phyloP scores from a whole-genome alignment of 2,797 vertebrate species.

The Urocyon cinereoargenteus region DNA sequence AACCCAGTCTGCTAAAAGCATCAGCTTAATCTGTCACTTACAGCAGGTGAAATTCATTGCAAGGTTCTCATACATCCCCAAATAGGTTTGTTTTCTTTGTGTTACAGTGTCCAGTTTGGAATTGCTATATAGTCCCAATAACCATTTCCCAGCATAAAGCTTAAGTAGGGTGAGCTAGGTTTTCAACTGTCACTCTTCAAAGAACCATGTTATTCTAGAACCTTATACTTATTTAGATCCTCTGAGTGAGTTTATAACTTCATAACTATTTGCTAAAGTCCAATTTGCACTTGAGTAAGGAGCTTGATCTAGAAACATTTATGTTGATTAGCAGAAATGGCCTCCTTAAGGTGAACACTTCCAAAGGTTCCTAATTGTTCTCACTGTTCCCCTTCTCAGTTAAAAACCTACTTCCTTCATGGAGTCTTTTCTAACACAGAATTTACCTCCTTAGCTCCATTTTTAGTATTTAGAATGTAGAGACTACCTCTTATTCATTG shows the following conservation, averaged over 20 bases:
- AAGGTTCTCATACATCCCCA: constrained; percentile 72
- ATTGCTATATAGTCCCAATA: constrained; percentile 73
- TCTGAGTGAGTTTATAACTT: background rate
- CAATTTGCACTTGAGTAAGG: background rate
- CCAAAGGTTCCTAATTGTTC: background rate
- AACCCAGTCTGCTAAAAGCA: constrained; percentile 80
- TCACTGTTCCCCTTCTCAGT: background rate
- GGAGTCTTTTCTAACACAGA: background rate
- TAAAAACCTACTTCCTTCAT: background rate
- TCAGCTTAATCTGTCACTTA: constrained; percentile 80
- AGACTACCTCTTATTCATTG: background rate
- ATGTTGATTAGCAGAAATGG: background rate
- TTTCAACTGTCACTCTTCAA: constrained; percentile 59
- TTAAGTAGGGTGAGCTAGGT: constrained; percentile 57
- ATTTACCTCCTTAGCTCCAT: background rate
- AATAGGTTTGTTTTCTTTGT: constrained; percentile 82
- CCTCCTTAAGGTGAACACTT: background rate
- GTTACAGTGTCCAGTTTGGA: constrained; percentile 79
- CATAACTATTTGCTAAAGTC: background rate
- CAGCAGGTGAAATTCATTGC: constrained; percentile 75
- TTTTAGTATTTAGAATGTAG: background rate
- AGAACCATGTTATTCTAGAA: background rate
- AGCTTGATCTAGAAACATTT: background rate
- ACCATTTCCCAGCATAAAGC: constrained; percentile 59
- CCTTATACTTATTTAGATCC: background rate